These are phyloP conservation scores for Girardinichthys multiradiatus DNA, from an alignment of 2,113 vertebrate species.

Conservation along the genomic window DNA sequence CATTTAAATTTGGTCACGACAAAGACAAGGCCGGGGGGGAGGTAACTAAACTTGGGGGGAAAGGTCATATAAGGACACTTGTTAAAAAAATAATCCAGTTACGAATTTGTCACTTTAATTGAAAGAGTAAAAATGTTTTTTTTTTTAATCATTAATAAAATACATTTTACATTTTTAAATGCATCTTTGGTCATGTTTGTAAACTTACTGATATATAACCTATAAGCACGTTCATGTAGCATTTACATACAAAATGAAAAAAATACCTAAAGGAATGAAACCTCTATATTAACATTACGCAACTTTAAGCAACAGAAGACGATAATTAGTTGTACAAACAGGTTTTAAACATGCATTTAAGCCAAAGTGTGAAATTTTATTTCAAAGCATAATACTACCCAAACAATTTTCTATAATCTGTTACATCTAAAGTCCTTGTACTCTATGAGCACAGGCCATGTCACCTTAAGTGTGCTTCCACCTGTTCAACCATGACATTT, in stretches of 20 bases:
- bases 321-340: not conserved
- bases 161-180: constrained; percentile 31
- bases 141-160: constrained; percentile 25
- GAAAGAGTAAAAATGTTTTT: constrained; percentile 30
- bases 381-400: not conserved
- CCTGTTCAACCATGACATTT: constrained; percentile 18
- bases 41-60: too few relatives aligned
- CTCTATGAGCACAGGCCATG: not conserved
- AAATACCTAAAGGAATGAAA: not conserved
- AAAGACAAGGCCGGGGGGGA: too few relatives aligned
- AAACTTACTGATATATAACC: constrained; percentile 26
- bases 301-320: constrained; percentile 28
- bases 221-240: constrained; percentile 4
- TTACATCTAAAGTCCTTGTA: not conserved
- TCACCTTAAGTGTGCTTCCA: not conserved
- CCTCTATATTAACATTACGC: not conserved
- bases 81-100: not conserved
- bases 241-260: constrained; percentile 23
- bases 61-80: not conserved
- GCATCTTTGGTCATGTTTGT: constrained; percentile 18
- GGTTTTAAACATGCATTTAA: not conserved
- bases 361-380: not conserved
- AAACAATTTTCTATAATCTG: not conserved
- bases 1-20: not conserved
- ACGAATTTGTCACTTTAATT: constrained; percentile 32